Evolutionary conservation across 2,113 vertebrate species (phyloP).

Genomic region (Callipepla californica): DNA sequence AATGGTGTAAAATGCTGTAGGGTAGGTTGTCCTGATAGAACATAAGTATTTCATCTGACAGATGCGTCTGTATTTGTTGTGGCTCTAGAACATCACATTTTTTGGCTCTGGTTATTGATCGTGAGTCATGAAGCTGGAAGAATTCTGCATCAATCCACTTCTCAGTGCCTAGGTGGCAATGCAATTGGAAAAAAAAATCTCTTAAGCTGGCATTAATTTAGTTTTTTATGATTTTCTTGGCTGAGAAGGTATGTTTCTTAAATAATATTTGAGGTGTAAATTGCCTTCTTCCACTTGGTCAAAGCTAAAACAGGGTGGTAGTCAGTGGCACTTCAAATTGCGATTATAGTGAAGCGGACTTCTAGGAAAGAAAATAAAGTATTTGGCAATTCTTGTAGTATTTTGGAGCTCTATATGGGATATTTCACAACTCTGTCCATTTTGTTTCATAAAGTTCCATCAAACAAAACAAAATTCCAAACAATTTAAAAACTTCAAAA

Average conservation of each 20-base stretch:
- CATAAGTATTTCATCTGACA: background rate
- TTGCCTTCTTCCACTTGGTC: background rate
- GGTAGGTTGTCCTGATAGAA: background rate
- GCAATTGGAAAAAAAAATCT: background rate
- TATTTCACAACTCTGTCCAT: background rate
- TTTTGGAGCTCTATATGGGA: fast-evolving
- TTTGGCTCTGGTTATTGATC: background rate
- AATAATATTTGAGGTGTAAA: background rate
- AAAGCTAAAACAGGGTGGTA: background rate
- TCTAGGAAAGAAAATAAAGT: background rate
- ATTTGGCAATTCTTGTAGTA: background rate
- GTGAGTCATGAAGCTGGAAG: background rate
- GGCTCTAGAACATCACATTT: background rate
- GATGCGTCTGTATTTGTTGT: background rate
- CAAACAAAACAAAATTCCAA: background rate
- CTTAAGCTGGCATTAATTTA: background rate
- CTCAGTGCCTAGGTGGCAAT: background rate
- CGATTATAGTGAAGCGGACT: background rate
- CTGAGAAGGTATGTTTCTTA: background rate
- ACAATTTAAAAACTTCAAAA: background rate
- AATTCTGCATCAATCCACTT: background rate
- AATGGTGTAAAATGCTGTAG: background rate
- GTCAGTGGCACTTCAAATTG: background rate
- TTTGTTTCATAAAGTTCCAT: background rate
- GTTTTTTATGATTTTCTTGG: background rate